Base-by-base conservation (phyloP, 1,140 invertebrate genomes). In the Latrodectus geometricus region DNA sequence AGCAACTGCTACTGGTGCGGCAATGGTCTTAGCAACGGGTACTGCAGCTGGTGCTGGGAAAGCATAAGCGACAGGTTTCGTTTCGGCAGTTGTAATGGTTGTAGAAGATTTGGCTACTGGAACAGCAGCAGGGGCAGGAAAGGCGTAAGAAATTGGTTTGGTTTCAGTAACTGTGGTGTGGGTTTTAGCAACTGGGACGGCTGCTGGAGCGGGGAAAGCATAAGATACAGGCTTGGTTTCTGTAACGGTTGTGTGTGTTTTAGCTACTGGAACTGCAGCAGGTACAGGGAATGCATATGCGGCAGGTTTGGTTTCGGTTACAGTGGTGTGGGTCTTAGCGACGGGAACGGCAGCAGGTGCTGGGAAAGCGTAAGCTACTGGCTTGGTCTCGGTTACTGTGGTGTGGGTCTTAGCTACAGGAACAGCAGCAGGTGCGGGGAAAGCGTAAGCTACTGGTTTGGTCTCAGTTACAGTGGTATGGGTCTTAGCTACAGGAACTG, bases 101-200 rank as follows among this genome's bases (percentile, higher is more conserved):
- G 69, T 76, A n/a, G 76, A 21, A 17, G 76, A 75, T 5, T 69
- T 73, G 9, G 74, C 68, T 23, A 66, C 61, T 48, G 70, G 48
- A 52, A 87, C 88, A 35, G 83, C 77, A 80, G 88, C 84, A 9
- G 91, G 91, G 23, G 21, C 49, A 50, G 50, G 88, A 74, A 73
- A 65, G 92, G 76, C 17, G 70, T 52, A 49, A 54, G 65, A 49
- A 50, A 79, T 65, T 81, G 88, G 87, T 14, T 91, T 91, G 88
- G 93, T 92, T 76, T 93, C 92, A 48, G 93, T 88, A 21, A 92
- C 91, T 73, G 92, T 92, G 89, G 79, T 21, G 9, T 70, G 50
- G 56, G 9, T 72, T 21, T 73, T 82, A 35, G 54, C 82, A 20
- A 76, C 82, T 69, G 82, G 82, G 5, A 73, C 84, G 8, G 69